Base-by-base conservation (phyloP, 2,113 vertebrate genomes). In the Lepus europaeus region DNA sequence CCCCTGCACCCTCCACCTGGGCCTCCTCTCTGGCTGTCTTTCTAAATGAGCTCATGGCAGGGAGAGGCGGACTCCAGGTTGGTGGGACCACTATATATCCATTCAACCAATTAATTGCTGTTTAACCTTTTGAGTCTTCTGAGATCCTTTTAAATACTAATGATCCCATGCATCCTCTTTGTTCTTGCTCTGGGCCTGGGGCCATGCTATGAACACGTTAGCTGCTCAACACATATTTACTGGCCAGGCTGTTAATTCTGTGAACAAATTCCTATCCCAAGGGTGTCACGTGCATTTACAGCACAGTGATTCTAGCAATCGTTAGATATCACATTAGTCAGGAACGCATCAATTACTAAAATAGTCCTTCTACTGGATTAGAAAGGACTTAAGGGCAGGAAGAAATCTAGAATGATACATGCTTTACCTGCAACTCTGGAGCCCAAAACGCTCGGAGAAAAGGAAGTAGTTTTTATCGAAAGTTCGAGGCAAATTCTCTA, bases 401-500 rank as follows among this genome's bases (percentile, higher is more conserved):
- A 78, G 33, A 89, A 69, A 63, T 9, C 25, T 7, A 17, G 22
- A 74, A 8, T 22, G 36, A 39, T 16, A 33, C 61, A 29, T 51
- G 27, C 79, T 68, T 59, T 70, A 31, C 22, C 64, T 59, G 56
- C 36, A 69, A 27, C 16, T 78, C 23, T 64, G 33, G 53, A 69
- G 69, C 45, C n/a, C 45, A 87, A 56, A 63, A 56, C 16, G 45
- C 61, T 73, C 56, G 45, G 72, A 83, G 13, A 45, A 76, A 29
- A n/a, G 9, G 19, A 53, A 27, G 64, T 10, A 0, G 14, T 20
- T 90, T 90, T 78, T 31, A 7, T 66, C 76, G 73, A 87, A 90
- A n/a, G 64, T 74, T 93, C 73, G 25, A 95, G 77, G 14, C 64
- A 64, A 87, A 70, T 20, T 94, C 80, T 89, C 59, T 56, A 4